Evolutionary conservation across 2,888 invertebrate species (phyloP).

Genomic region (Trichopria drosophilae): DNA sequence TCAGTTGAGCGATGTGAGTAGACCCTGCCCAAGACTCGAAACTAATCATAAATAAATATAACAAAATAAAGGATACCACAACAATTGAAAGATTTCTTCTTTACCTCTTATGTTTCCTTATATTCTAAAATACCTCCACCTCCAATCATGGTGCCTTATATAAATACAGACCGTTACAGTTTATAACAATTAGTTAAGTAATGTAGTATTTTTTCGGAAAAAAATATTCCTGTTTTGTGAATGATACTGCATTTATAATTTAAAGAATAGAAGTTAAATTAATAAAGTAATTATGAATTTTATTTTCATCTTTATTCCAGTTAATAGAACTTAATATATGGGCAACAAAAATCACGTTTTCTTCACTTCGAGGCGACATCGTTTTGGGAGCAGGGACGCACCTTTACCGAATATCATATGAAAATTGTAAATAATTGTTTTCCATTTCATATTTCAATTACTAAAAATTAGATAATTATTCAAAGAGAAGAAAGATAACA

Average conservation of each 20-base stretch:
- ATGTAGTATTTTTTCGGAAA: constrained; percentile 1
- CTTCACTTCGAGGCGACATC: constrained; percentile 41
- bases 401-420: constrained; percentile 40
- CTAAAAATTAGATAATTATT: neutral
- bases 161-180: no score
- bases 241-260: no score
- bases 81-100: no score
- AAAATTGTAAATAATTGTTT: constrained; percentile 38
- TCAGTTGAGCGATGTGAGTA: no score
- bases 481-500: constrained; percentile 1
- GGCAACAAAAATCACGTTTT: constrained; percentile 33
- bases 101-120: no score
- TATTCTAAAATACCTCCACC: no score
- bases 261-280: neutral
- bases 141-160: no score
- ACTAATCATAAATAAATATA: no score
- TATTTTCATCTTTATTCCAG: constrained; percentile 18
- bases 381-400: constrained; percentile 42
- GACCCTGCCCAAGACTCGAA: no score
- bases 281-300: neutral
- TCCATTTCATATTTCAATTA: neutral
- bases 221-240: no score
- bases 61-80: no score
- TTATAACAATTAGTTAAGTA: no score
- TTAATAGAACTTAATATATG: constrained; percentile 38